Evolutionary conservation across 2,888 invertebrate genomes (phyloP).

Genomic region (Crossocerus cetratus): DNA sequence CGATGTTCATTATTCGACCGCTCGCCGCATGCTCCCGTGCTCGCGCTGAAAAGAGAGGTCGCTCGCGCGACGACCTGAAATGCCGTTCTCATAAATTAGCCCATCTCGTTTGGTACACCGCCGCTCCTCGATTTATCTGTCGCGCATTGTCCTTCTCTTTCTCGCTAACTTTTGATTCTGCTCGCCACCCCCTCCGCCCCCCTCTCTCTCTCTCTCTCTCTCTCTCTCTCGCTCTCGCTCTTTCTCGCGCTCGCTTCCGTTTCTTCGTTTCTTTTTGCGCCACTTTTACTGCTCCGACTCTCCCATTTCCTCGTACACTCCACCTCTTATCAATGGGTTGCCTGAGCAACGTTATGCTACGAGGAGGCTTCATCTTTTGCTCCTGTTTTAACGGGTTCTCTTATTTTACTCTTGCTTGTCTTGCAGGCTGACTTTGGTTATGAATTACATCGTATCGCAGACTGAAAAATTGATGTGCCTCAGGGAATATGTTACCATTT

Average conservation of each 20-base stretch:
- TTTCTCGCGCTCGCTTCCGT: background rate
- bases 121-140: background rate
- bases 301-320: no score
- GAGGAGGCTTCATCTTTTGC: no score
- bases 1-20: slow-evolving; percentile 16
- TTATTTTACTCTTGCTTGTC: no score
- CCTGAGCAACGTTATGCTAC: no score
- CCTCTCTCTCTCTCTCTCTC: no score
- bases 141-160: background rate
- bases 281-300: no score
- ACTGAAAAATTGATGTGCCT: no score
- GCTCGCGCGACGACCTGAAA: slow-evolving; percentile 1
- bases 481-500: no score
- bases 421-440: no score
- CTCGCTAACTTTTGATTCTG: background rate
- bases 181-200: background rate
- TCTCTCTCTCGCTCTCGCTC: background rate
- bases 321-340: no score
- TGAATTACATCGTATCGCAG: no score
- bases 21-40: slow-evolving; percentile 22
- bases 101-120: background rate
- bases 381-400: no score
- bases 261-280: background rate
- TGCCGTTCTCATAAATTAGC: background rate
- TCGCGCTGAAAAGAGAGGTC: background rate